Evolutionary conservation across 2,888 invertebrate species (phyloP), one percentile per base, ranked within the genome.

Genomic region (Habrosyne pyritoides): DNA sequence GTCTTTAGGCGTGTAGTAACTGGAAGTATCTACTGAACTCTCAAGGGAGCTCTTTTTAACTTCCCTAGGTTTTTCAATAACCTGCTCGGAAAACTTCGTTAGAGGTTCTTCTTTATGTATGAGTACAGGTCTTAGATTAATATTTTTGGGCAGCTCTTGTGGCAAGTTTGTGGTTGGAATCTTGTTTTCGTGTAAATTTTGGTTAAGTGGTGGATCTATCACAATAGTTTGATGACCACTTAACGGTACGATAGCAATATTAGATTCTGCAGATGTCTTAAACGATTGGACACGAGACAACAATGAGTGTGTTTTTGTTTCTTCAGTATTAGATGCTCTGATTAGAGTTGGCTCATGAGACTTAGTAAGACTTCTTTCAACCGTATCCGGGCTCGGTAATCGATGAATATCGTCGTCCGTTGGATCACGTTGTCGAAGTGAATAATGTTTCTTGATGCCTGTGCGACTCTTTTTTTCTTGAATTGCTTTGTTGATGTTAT

Each of bases 181-280:
- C 50, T 67, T 70, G 47, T 56, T 65, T 53, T 76, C 73, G 53
- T 55, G 65, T 30, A 58, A 51, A 30, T 78, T 75, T 69, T 86
- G 84, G 33, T 73, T 75, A 28, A 91, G 64, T 12, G 92, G 92
- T 60, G 93, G 91, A 76, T 93, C 84, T 56, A 93, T 89, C 24
- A 93, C 87, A 66, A 93, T 89, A n/a, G 93, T 93, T 83, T 93
- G 93, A 72, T 93, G 93, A 50, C 93, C 93, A 66, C 93, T 93
- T 59, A 93, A 73, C 48, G 93, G 93, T 46, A 93, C 83, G 53
- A 93, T 85, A 55, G 89, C 83, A 59, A 93, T 88, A 66, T 86
- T 89, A n/a, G 90, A 88, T 61, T 91, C 87, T n/a, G 87, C 84
- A 3, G 87, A 84, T 59, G 91, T 90, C 71, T 92, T 92, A 58